Evolutionary conservation across 2,113 vertebrate species (phyloP).

Genomic region (Phylloscopus trochilus): DNA sequence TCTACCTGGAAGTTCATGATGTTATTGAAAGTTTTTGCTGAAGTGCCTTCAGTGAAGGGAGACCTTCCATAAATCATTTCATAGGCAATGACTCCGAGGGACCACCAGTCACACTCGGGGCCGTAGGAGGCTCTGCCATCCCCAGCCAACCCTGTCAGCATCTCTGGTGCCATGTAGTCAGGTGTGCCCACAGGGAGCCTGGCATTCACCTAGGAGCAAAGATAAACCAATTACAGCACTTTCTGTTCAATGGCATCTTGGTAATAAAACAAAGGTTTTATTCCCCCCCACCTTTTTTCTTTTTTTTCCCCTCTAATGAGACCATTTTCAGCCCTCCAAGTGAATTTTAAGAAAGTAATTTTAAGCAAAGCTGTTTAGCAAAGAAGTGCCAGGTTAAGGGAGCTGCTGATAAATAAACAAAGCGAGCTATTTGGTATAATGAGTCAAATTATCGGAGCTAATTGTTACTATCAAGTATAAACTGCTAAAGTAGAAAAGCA

Average conservation of each 20-base stretch:
- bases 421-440: neutral
- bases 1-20: constrained; percentile 94
- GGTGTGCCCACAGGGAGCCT: constrained; percentile 84
- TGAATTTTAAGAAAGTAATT: neutral
- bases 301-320: neutral
- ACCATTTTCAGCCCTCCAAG: neutral
- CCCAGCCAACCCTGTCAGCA: constrained; percentile 77
- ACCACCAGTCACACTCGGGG: constrained; percentile 95
- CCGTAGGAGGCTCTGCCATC: constrained; percentile 78
- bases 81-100: constrained; percentile 90
- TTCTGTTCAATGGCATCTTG: neutral
- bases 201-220: constrained; percentile 72
- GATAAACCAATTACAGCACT: neutral
- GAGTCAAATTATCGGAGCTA: neutral
- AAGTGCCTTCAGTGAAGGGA: constrained; percentile 87
- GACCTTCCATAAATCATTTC: constrained; percentile 91
- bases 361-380: neutral
- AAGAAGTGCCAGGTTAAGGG: neutral
- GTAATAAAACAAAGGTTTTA: neutral
- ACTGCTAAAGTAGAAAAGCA: neutral
- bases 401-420: neutral
- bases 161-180: constrained; percentile 93
- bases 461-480: neutral
- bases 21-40: constrained; percentile 88
- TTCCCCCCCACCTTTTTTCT: neutral